These are phyloP conservation scores for Oryzias sinensis DNA, from an alignment of 2,797 vertebrate species.

Conservation along the genomic window DNA sequence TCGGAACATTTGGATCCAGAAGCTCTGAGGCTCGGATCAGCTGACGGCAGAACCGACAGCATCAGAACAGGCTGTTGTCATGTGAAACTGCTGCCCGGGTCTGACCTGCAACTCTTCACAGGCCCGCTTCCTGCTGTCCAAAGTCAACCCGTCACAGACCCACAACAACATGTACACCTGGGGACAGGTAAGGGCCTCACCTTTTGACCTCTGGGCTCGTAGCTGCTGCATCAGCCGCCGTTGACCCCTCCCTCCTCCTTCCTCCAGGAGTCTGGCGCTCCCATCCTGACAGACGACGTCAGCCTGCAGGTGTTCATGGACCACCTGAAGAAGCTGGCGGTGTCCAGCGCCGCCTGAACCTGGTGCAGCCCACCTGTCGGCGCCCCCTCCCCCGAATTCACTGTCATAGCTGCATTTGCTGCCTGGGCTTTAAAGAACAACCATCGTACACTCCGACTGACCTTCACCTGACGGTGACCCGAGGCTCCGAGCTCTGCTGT, in stretches of 20 bases:
- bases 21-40: too few species aligned
- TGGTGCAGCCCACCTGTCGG: neutral
- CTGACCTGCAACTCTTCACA: constrained; percentile 43
- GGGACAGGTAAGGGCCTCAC: constrained; percentile 85
- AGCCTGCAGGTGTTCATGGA: constrained; percentile 99
- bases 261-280: constrained; percentile 89
- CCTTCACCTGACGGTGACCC: too few species aligned
- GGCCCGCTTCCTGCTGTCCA: constrained; percentile 95
- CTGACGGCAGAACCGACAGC: too few species aligned
- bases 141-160: constrained; percentile 98
- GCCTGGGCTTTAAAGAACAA: too few species aligned
- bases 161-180: constrained; percentile 96
- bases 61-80: too few species aligned
- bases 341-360: constrained; percentile 87
- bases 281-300: constrained; percentile 97
- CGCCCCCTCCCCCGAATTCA: neutral
- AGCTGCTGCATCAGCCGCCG: too few species aligned
- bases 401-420: neutral
- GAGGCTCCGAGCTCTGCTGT: too few species aligned
- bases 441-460: too few species aligned
- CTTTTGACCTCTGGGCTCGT: neutral
- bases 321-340: constrained; percentile 96
- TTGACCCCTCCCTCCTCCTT: neutral
- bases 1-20: too few species aligned
- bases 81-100: too few species aligned